A percentile compares a stretch with the other conserved stretches of the same genome.
phyloP scores from a whole-genome alignment of 2,888 invertebrate species.

The Eristalinus sepulchralis region DNA sequence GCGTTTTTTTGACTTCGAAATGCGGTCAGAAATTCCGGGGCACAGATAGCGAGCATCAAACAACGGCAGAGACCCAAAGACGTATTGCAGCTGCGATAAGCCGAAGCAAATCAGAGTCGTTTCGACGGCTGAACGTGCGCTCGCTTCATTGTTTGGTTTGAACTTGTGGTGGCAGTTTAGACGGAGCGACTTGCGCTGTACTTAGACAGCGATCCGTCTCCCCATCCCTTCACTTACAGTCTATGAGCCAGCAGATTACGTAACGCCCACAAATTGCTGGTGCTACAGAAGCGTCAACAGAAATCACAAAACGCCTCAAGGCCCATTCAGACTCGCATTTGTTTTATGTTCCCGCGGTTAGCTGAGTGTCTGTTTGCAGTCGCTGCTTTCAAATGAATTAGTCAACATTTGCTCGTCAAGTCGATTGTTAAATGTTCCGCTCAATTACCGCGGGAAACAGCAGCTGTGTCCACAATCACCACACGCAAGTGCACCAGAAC shows the following conservation, averaged over 20 bases:
- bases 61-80: too few species aligned
- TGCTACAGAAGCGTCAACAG: neutral
- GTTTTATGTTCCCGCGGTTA: neutral
- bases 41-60: too few species aligned
- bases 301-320: neutral
- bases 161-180: too few species aligned
- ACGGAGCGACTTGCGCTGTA: too few species aligned
- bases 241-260: neutral
- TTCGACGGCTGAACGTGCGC: too few species aligned
- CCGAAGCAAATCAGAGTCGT: too few species aligned
- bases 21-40: too few species aligned
- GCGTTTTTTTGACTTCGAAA: too few species aligned
- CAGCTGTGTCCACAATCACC: conserved; percentile 27
- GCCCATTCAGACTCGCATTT: neutral
- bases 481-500: conserved; percentile 3
- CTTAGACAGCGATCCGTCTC: too few species aligned
- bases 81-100: too few species aligned
- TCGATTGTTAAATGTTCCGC: conserved; percentile 3
- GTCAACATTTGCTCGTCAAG: neutral
- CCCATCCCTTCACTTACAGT: too few species aligned
- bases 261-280: neutral
- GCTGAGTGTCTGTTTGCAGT: neutral
- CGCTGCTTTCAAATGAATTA: conserved; percentile 1
- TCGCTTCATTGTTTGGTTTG: too few species aligned
- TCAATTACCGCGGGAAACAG: neutral